Evolutionary conservation across 2,797 vertebrate species (phyloP).

Genomic region (Dermochelys coriacea): DNA sequence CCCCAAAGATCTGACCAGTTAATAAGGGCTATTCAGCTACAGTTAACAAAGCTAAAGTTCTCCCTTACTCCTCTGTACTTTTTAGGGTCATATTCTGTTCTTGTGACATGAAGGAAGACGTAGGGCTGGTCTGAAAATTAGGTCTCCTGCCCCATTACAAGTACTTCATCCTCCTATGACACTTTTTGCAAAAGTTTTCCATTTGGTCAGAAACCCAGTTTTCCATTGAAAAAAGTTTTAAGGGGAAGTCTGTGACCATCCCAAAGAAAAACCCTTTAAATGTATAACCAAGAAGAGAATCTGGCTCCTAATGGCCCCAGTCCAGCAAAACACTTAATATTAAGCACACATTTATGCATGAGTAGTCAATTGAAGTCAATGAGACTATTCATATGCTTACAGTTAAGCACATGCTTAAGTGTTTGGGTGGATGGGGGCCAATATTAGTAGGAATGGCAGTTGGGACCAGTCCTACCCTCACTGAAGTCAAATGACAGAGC

Average conservation of each 20-base stretch:
- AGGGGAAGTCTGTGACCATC: not conserved
- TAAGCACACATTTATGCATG: not conserved
- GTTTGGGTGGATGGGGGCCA: not conserved
- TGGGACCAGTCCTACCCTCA: not conserved
- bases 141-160: not conserved
- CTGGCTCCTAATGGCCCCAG: not conserved
- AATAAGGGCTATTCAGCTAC: conserved; percentile 16
- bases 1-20: conserved; percentile 23
- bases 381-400: not conserved
- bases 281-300: not conserved
- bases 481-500: not conserved
- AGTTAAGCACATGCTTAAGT: not conserved
- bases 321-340: conserved; percentile 7
- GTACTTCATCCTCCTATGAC: not conserved
- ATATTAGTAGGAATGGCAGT: not conserved
- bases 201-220: not conserved
- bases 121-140: not conserved
- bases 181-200: not conserved
- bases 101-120: not conserved
- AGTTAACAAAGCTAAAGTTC: not conserved
- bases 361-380: not conserved
- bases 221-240: not conserved
- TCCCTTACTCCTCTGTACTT: conserved; percentile 1
- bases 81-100: conserved; percentile 16
- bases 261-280: not conserved